Conservation (phyloP, 2,113 vertebrate genomes). For the Notarius lentiginosus region DNA sequence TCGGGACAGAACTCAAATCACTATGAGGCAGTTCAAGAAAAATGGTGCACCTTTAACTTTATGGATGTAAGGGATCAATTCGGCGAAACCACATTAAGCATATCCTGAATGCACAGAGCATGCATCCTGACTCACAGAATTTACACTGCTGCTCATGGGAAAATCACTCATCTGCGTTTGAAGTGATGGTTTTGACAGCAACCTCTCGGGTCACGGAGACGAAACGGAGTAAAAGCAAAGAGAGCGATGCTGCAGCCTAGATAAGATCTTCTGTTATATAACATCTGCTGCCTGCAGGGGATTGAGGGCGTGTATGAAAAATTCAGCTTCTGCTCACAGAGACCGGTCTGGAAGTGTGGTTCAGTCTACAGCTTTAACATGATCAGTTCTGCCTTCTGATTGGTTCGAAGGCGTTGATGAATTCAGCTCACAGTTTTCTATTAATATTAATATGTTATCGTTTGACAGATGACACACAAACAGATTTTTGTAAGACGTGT, state of each 20-base stretch:
- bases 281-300: conserved; percentile 21
- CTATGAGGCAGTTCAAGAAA: background rate
- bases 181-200: conserved; percentile 25
- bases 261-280: conserved; percentile 31
- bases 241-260: background rate
- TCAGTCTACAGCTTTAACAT: background rate
- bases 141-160: background rate
- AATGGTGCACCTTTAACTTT: background rate
- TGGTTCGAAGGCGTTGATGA: background rate
- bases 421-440: background rate
- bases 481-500: background rate
- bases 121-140: background rate
- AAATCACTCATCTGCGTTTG: background rate
- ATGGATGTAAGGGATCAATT: background rate
- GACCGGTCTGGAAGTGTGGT: background rate
- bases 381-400: background rate
- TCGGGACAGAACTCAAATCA: background rate
- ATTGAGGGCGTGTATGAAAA: conserved; percentile 11
- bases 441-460: background rate
- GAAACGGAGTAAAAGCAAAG: background rate
- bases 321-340: conserved; percentile 13
- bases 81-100: background rate
- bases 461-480: background rate
- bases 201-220: background rate
- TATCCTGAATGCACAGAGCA: background rate